These are phyloP conservation scores for Pristionchus exspectatus DNA, from an alignment of 2,888 invertebrate genomes.

Conservation along the genomic window DNA sequence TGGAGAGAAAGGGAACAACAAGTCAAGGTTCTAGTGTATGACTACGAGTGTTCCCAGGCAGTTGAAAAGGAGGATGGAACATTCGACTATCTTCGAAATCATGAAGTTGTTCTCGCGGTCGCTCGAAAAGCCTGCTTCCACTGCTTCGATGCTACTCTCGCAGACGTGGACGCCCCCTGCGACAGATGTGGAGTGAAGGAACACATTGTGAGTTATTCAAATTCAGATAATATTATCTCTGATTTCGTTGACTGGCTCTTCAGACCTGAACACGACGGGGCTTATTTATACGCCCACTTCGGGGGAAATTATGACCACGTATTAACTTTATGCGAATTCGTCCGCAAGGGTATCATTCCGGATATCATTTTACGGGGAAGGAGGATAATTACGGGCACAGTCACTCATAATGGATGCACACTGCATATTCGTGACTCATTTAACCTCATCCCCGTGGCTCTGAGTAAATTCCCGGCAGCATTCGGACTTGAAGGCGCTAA, in stretches of 20 bases:
- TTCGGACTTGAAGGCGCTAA: not conserved
- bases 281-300: not conserved
- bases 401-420: no score
- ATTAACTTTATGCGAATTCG: not conserved
- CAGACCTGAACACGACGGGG: not conserved
- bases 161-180: not conserved
- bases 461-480: not conserved
- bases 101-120: not conserved
- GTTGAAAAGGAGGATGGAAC: not conserved
- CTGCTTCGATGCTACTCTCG: not conserved
- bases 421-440: no score
- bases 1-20: not conserved
- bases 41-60: not conserved
- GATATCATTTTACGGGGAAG: no score
- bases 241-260: not conserved
- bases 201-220: not conserved
- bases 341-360: not conserved
- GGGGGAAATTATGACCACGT: not conserved
- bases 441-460: not conserved
- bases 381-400: no score
- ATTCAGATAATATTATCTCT: not conserved
- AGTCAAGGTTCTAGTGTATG: not conserved
- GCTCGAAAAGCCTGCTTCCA: not conserved
- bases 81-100: not conserved
- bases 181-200: not conserved